phyloP scores from a whole-genome alignment of 1,140 invertebrate species.

The Drosophila setifemur region DNA sequence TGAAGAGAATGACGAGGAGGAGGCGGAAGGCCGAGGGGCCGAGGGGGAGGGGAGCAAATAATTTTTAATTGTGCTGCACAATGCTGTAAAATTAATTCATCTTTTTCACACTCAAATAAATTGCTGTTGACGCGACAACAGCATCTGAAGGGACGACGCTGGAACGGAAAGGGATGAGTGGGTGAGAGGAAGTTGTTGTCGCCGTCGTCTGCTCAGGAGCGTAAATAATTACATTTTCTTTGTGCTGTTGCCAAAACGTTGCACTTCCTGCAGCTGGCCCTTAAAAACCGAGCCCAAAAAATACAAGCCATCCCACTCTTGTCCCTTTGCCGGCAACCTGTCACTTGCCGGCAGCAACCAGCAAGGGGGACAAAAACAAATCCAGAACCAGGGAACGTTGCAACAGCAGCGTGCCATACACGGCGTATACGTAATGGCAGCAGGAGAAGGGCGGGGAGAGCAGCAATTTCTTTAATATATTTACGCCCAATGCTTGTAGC shows the following conservation, averaged over 20 bases:
- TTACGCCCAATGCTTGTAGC: constrained; percentile 77
- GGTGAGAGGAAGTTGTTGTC: constrained; percentile 38
- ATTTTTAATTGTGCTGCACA: constrained; percentile 81
- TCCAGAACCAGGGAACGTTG: constrained; percentile 1
- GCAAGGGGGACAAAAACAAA: constrained; percentile 2
- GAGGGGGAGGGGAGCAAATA: constrained; percentile 58
- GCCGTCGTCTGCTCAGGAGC: constrained; percentile 68
- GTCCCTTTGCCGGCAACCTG: constrained; percentile 36
- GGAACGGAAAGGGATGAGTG: neutral
- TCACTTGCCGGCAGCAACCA: constrained; percentile 54
- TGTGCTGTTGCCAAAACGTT: constrained; percentile 76
- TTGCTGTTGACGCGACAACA: constrained; percentile 78
- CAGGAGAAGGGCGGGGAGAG: constrained; percentile 18
- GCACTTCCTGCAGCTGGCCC: constrained; percentile 51
- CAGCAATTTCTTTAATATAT: constrained; percentile 79
- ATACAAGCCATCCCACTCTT: constrained; percentile 10
- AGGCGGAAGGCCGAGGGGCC: too few relatives aligned
- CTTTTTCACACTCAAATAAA: constrained; percentile 81
- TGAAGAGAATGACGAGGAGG: too few relatives aligned
- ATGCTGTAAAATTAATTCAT: constrained; percentile 81
- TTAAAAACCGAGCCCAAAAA: constrained; percentile 1
- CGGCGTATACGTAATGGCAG: constrained; percentile 63
- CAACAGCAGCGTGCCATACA: constrained; percentile 47
- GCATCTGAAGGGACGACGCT: constrained; percentile 6
- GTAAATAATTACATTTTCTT: constrained; percentile 81